Evolutionary conservation across 2,113 vertebrate species (phyloP).

Genomic region (Himantopus leucocephalus): DNA sequence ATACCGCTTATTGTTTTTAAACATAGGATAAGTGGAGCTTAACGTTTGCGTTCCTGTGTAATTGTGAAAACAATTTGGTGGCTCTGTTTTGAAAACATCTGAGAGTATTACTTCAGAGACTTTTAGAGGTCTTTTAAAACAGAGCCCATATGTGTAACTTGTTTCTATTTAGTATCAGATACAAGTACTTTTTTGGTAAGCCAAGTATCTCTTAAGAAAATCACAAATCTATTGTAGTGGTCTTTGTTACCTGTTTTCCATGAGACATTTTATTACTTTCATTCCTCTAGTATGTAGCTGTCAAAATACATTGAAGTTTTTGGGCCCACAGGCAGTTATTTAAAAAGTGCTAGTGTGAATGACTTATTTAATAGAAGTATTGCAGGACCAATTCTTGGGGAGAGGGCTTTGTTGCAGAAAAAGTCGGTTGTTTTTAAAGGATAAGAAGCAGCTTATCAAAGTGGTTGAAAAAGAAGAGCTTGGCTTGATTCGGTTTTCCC

Average conservation of each 20-base stretch:
- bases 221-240: fast-evolving
- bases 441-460: neutral
- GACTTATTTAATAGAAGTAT: neutral
- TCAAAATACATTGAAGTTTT: neutral
- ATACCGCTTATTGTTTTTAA: neutral
- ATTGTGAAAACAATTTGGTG: neutral
- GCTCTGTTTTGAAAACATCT: neutral
- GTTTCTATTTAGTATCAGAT: neutral
- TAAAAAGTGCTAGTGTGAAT: neutral
- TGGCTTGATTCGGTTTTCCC: neutral
- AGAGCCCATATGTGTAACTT: neutral
- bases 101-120: neutral
- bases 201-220: neutral
- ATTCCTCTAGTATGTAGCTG: neutral
- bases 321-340: neutral
- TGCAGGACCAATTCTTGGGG: neutral
- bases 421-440: neutral
- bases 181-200: neutral
- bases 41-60: neutral
- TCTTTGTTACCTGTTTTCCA: neutral
- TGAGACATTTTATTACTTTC: neutral
- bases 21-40: neutral
- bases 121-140: neutral
- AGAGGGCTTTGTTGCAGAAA: neutral
- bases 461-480: neutral